Conservation (phyloP, 2,797 vertebrate species). For the Gorsachius magnificus region DNA sequence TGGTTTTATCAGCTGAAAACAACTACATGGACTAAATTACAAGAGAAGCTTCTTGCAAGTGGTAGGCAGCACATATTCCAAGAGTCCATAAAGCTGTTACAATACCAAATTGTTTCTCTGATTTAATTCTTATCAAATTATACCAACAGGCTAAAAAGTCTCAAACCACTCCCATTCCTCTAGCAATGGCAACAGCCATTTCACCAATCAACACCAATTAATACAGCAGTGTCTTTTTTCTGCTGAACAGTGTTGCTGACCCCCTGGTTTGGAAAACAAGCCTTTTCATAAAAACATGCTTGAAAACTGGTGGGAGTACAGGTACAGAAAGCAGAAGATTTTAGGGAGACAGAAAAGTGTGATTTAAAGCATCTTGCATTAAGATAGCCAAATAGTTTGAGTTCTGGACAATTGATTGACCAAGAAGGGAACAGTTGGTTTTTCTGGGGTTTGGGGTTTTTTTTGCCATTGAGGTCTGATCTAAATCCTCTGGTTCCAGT, state of each 20-base stretch:
- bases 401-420: neutral
- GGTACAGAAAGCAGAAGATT: neutral
- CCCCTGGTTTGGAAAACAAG: neutral
- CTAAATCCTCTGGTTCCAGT: neutral
- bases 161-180: neutral
- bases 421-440: neutral
- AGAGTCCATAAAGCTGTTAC: neutral
- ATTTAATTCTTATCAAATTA: neutral
- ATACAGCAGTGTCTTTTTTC: neutral
- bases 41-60: neutral
- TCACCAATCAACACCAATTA: neutral
- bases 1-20: conserved; percentile 47
- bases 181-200: neutral
- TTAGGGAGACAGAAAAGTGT: neutral
- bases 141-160: neutral
- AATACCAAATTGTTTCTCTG: neutral
- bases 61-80: neutral
- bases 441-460: no score
- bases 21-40: conserved; percentile 1
- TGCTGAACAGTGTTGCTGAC: neutral
- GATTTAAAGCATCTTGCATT: neutral
- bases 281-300: neutral
- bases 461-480: neutral
- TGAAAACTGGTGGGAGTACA: neutral
- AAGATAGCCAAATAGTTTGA: neutral